A percentile compares a stretch with the other conserved stretches of the same genome.
Conservation (phyloP, 2,888 invertebrate species). For the Brassicogethes aeneus region DNA sequence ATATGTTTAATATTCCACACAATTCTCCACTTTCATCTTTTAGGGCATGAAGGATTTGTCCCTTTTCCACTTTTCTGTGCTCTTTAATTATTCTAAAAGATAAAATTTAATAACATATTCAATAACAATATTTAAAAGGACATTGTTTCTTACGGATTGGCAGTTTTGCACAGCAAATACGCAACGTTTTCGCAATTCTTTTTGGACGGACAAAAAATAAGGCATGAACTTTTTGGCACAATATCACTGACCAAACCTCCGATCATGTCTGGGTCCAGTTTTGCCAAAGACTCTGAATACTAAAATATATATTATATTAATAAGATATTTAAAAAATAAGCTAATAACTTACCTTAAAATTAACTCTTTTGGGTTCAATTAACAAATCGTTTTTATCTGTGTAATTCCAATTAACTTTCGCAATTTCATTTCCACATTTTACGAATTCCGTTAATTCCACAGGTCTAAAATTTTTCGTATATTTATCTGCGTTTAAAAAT, state of each 20-base stretch:
- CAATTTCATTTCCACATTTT: slow-evolving; percentile 58
- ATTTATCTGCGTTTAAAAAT: slow-evolving; percentile 77
- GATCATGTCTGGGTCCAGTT: slow-evolving; percentile 71
- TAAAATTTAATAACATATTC: too few species aligned
- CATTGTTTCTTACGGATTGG: slow-evolving; percentile 32
- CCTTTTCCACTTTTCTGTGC: slow-evolving; percentile 51
- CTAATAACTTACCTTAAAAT: slow-evolving; percentile 40
- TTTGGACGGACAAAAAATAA: slow-evolving; percentile 90
- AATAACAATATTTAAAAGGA: background rate
- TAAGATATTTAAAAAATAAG: too few species aligned
- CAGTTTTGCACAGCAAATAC: slow-evolving; percentile 58
- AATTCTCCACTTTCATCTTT: slow-evolving; percentile 53
- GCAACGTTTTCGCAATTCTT: slow-evolving; percentile 90
- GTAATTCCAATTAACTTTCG: slow-evolving; percentile 44
- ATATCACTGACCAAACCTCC: slow-evolving; percentile 75
- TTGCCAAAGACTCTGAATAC: slow-evolving; percentile 52
- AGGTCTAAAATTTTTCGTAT: slow-evolving; percentile 79
- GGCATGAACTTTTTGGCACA: slow-evolving; percentile 67
- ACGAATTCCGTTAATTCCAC: slow-evolving; percentile 76
- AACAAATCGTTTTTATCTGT: slow-evolving; percentile 46
- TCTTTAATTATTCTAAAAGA: slow-evolving; percentile 44
- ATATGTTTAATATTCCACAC: slow-evolving; percentile 56
- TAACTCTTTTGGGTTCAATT: slow-evolving; percentile 42
- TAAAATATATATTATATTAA: slow-evolving; percentile 33
- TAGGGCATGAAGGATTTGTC: slow-evolving; percentile 52